Evolutionary conservation across 2,888 invertebrate genomes (phyloP).

Genomic region (Hirtodrosophila alboralis): DNA sequence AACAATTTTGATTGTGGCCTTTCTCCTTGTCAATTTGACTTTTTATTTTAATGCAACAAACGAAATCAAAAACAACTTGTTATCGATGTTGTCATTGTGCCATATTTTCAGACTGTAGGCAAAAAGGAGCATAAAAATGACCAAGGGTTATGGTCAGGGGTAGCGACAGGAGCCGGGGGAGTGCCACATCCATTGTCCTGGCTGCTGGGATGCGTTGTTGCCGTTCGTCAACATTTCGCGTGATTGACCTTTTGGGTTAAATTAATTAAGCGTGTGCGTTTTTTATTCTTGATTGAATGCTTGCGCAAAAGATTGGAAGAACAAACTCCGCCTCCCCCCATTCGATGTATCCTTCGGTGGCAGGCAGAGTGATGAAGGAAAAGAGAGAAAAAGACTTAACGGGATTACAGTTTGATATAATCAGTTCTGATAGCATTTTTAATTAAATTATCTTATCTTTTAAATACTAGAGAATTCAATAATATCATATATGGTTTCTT

Average conservation of each 20-base stretch:
- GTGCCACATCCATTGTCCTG: slow-evolving; percentile 13
- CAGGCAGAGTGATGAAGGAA: too few relatives aligned
- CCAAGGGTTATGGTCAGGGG: neutral
- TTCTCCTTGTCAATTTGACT: slow-evolving; percentile 62
- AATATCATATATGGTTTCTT: too few relatives aligned
- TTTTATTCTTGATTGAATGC: slow-evolving; percentile 70
- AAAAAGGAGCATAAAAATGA: slow-evolving; percentile 19
- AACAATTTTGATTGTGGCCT: slow-evolving; percentile 61
- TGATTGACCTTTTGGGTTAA: slow-evolving; percentile 77
- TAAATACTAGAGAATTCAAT: too few relatives aligned
- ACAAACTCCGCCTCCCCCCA: neutral
- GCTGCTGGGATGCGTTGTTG: slow-evolving; percentile 24
- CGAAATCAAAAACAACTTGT: slow-evolving; percentile 74
- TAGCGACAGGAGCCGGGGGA: neutral
- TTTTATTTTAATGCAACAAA: slow-evolving; percentile 66
- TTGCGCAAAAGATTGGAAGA: slow-evolving; percentile 25
- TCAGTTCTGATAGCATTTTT: too few relatives aligned
- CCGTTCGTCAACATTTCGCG: slow-evolving; percentile 65
- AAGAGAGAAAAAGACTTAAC: too few relatives aligned
- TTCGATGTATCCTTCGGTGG: too few relatives aligned
- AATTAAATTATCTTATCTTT: too few relatives aligned
- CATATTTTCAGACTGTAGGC: slow-evolving; percentile 44
- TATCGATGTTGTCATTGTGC: slow-evolving; percentile 69
- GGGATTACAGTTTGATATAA: too few relatives aligned
- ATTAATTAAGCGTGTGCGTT: slow-evolving; percentile 77